phyloP scores from a whole-genome alignment of 2,113 vertebrate genomes.

The Taurulus bubalis region DNA sequence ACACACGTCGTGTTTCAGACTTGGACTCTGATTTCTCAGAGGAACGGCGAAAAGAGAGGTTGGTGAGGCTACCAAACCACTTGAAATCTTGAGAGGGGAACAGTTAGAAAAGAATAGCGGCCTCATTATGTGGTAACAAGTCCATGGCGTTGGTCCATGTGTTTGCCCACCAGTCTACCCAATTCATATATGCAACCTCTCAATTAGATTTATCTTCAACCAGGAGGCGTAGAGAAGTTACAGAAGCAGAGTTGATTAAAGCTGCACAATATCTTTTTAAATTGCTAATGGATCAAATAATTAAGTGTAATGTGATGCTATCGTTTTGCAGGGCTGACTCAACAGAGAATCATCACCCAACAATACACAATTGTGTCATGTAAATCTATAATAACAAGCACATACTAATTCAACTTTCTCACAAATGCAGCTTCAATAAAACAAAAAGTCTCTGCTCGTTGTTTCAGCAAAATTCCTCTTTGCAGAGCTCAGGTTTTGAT shows the following conservation, averaged over 20 bases:
- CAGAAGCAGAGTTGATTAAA: neutral
- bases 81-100: constrained; percentile 83
- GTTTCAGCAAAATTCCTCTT: neutral
- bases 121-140: neutral
- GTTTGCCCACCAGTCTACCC: neutral
- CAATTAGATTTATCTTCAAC: neutral
- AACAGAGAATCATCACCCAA: neutral
- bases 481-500: neutral
- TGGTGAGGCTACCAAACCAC: constrained; percentile 91
- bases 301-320: neutral
- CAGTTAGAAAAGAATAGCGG: neutral
- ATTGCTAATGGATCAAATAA: neutral
- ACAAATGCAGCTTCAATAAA: neutral
- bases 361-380: neutral
- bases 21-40: constrained; percentile 70
- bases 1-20: neutral
- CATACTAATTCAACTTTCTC: too few relatives aligned
- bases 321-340: neutral
- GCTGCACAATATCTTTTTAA: neutral
- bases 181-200: neutral
- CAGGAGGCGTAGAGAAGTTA: neutral
- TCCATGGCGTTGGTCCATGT: neutral
- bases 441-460: neutral
- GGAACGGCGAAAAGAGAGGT: constrained; percentile 84
- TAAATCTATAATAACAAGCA: neutral